Evolutionary conservation across 2,113 vertebrate genomes (phyloP).

Genomic region (Rallus limicola): DNA sequence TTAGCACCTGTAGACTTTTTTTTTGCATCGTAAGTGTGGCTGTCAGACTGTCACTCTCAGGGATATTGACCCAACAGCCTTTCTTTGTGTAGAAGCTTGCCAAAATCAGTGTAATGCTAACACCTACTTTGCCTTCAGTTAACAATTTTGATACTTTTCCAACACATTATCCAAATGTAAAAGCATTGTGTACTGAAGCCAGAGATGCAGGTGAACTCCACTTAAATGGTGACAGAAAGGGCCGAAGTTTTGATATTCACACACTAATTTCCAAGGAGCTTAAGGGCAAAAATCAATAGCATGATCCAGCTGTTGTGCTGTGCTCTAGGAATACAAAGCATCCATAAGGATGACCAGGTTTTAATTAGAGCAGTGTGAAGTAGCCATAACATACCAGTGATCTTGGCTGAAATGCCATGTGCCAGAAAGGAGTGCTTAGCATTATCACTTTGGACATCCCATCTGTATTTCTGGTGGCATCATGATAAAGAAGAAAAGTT

Average conservation of each 20-base stretch:
- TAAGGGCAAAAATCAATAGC: background rate
- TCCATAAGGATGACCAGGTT: constrained; percentile 4
- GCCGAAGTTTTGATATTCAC: background rate
- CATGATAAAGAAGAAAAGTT: background rate
- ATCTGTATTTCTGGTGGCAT: background rate
- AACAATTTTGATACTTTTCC: background rate
- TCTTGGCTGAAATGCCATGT: background rate
- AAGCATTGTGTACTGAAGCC: background rate
- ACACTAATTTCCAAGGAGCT: background rate
- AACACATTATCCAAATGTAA: background rate
- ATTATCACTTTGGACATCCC: background rate
- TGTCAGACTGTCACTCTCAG: background rate
- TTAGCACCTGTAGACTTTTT: background rate
- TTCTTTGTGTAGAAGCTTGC: background rate
- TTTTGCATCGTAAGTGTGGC: background rate
- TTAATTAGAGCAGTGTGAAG: constrained; percentile 11
- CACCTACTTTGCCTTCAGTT: background rate
- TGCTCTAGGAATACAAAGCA: constrained; percentile 32
- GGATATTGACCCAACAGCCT: background rate
- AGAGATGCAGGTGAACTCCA: background rate
- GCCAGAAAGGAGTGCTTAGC: background rate
- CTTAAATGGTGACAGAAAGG: background rate
- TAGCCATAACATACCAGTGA: constrained; percentile 13
- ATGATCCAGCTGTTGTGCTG: constrained; percentile 25
- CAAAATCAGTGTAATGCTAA: background rate